Percentiles rank a stretch among this genome's conserved stretches.
These are phyloP conservation scores for Pangasianodon gigas DNA, from an alignment of 2,113 vertebrate genomes.

Conservation along the genomic window DNA sequence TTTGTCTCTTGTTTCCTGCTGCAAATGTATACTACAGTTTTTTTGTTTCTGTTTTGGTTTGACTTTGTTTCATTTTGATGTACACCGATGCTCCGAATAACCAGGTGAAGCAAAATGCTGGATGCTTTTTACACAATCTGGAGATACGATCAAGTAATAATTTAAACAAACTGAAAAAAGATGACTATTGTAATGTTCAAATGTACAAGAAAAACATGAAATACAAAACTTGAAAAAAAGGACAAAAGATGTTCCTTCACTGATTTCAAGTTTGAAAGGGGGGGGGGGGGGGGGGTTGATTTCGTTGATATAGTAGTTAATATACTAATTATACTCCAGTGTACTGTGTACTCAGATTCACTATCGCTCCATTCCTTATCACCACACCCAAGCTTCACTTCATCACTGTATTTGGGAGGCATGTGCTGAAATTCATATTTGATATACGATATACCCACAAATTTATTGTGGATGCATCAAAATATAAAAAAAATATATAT, in stretches of 20 bases:
- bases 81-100: constrained; percentile 81
- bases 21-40: constrained; percentile 58
- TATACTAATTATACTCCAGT: constrained; percentile 58
- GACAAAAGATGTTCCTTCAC: constrained; percentile 77
- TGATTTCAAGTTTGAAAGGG: constrained; percentile 77
- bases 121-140: constrained; percentile 81
- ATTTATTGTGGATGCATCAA: background rate
- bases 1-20: constrained; percentile 66
- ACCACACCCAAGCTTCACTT: constrained; percentile 81
- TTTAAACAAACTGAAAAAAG: constrained; percentile 66
- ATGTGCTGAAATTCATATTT: background rate
- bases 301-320: constrained; percentile 76
- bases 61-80: constrained; percentile 63
- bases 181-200: constrained; percentile 78
- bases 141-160: constrained; percentile 85
- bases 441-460: background rate
- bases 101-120: constrained; percentile 91
- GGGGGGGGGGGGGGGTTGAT: constrained; percentile 67
- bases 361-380: constrained; percentile 76
- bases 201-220: constrained; percentile 71
- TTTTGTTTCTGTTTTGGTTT: constrained; percentile 53
- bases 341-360: constrained; percentile 78
- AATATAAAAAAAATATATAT: background rate
- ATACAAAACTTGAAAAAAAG: constrained; percentile 70
- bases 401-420: constrained; percentile 73